phyloP scores from a whole-genome alignment of 2,113 vertebrate genomes.

The Zapornia atra region DNA sequence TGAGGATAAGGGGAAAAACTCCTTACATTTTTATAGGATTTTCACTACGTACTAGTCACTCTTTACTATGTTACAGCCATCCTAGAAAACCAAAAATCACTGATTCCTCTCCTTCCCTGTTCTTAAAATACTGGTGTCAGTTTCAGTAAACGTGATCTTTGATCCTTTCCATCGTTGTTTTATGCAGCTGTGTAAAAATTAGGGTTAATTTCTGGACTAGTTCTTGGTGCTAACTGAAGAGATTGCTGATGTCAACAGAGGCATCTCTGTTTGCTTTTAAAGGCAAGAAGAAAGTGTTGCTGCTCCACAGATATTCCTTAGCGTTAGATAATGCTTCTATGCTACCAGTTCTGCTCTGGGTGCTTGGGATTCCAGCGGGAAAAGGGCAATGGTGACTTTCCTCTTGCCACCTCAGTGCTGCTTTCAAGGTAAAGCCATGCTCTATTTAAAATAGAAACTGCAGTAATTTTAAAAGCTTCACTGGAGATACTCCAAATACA shows the following conservation, averaged over 20 bases:
- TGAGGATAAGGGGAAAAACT: background rate
- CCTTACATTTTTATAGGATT: conserved; percentile 1
- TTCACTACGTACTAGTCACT: background rate
- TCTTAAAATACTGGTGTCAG: background rate
- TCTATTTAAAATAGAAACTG: background rate
- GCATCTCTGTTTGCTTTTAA: background rate
- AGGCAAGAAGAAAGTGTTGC: background rate
- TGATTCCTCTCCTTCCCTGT: background rate
- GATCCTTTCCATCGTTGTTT: background rate
- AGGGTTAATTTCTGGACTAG: background rate
- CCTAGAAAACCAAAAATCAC: too few relatives aligned
- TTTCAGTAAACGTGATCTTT: conserved; percentile 33
- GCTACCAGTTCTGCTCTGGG: background rate
- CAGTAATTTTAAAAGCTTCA: background rate
- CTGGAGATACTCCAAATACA: background rate
- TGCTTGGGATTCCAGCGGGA: background rate
- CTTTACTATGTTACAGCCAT: background rate
- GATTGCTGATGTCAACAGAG: background rate
- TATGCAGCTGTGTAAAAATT: background rate
- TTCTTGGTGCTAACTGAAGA: background rate
- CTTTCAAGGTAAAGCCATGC: background rate
- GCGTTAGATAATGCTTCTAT: background rate
- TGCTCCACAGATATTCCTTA: background rate
- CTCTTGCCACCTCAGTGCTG: background rate
- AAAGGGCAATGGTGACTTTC: background rate